phyloP scores from a whole-genome alignment of 2,113 vertebrate species.

The Uria aalge region DNA sequence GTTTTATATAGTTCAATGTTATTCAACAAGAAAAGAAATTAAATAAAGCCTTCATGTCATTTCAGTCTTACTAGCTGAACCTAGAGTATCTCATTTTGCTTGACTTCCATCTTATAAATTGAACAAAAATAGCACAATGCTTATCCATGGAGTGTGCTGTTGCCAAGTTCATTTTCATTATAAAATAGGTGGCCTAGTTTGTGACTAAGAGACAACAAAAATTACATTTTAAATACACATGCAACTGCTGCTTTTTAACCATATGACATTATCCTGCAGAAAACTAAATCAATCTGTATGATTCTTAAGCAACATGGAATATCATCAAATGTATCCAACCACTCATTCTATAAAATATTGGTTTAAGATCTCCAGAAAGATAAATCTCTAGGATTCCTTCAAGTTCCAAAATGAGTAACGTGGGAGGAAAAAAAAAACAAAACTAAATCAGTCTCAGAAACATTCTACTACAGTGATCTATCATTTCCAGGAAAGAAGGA shows the following conservation, averaged over 20 bases:
- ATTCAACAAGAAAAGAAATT: not conserved
- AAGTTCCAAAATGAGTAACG: not conserved
- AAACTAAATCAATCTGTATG: not conserved
- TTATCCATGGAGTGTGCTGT: not conserved
- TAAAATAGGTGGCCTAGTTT: constrained; percentile 48
- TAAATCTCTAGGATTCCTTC: not conserved
- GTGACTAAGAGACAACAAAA: constrained; percentile 1
- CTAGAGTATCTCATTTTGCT: not conserved
- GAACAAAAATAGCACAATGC: constrained; percentile 7
- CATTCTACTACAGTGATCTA: not conserved
- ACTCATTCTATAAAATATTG: not conserved
- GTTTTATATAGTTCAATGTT: not conserved
- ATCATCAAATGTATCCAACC: not conserved
- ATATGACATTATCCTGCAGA: not conserved
- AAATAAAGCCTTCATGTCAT: not conserved
- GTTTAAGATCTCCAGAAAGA: not conserved
- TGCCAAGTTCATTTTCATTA: not conserved
- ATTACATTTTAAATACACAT: not conserved
- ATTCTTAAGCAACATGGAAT: not conserved
- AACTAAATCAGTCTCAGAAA: not conserved
- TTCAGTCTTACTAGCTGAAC: not conserved
- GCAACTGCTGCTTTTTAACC: not conserved
- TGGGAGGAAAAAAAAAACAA: not conserved
- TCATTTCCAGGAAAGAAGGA: not conserved
- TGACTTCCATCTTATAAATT: not conserved